Evolutionary conservation across 1,140 invertebrate genomes (phyloP).

Genomic region (Cecropterus lyciades): DNA sequence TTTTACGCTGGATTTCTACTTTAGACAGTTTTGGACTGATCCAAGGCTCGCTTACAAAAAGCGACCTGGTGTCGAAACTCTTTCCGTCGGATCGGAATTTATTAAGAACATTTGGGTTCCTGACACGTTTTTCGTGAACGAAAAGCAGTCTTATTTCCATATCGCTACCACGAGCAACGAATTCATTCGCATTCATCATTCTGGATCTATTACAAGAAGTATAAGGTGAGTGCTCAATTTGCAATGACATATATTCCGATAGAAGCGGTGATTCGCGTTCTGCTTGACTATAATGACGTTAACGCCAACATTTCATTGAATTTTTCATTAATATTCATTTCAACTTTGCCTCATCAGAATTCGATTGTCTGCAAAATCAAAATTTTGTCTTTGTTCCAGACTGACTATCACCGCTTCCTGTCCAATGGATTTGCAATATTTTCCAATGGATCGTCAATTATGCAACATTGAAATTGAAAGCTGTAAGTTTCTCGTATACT

Average conservation of each 20-base stretch:
- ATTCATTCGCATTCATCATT: conserved; percentile 98
- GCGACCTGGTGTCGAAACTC: conserved; percentile 93
- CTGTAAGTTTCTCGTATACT: conserved; percentile 96
- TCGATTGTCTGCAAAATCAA: neutral
- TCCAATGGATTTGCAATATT: conserved; percentile 98
- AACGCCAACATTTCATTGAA: neutral
- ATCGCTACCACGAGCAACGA: conserved; percentile 98
- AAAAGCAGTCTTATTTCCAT: conserved; percentile 99
- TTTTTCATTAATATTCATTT: neutral
- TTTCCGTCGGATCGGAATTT: conserved; percentile 96
- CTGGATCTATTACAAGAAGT: conserved; percentile 97
- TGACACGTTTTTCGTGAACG: conserved; percentile 99
- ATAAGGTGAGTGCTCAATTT: conserved; percentile 91
- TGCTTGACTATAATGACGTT: conserved; percentile 46
- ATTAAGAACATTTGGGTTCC: conserved; percentile 99
- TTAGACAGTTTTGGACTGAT: conserved; percentile 99
- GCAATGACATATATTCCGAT: conserved; percentile 8
- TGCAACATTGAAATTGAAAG: conserved; percentile 99
- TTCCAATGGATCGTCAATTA: conserved; percentile 98
- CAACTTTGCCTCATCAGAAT: neutral
- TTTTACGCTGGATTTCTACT: conserved; percentile 99
- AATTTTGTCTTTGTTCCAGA: conserved; percentile 85
- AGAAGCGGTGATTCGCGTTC: neutral
- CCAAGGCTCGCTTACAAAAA: conserved; percentile 95
- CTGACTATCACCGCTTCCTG: conserved; percentile 98